phyloP scores from a whole-genome alignment of 2,113 vertebrate genomes.

The Junco hyemalis region DNA sequence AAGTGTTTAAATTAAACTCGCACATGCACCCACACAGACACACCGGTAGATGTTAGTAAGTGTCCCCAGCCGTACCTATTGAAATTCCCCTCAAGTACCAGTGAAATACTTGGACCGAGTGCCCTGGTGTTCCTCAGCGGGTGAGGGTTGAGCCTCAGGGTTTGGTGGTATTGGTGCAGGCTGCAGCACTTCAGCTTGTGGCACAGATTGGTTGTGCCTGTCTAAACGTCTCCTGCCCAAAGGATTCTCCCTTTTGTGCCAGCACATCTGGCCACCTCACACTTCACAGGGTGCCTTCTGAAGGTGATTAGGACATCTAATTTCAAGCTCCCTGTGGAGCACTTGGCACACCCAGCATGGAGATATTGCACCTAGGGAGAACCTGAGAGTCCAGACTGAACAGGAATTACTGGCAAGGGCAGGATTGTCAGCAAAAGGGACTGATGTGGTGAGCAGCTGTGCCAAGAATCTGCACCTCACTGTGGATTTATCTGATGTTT shows the following conservation, averaged over 20 bases:
- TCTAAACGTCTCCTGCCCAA: neutral
- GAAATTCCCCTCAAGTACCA: neutral
- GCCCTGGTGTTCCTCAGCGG: neutral
- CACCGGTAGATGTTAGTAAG: neutral
- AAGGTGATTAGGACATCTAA: conserved; percentile 67
- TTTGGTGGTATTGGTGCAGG: rapidly evolving
- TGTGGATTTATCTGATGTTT: neutral
- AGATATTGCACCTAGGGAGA: conserved; percentile 80
- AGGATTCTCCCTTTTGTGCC: neutral
- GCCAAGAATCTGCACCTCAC: neutral
- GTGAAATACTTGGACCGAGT: neutral
- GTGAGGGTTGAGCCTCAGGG: neutral
- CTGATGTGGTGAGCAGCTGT: rapidly evolving
- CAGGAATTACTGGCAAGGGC: neutral
- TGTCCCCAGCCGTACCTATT: neutral
- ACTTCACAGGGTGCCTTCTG: conserved; percentile 69
- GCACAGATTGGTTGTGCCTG: neutral
- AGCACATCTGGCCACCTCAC: conserved; percentile 45
- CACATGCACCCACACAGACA: neutral
- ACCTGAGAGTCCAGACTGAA: neutral
- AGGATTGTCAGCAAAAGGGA: neutral
- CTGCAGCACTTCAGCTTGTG: neutral
- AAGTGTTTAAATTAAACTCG: neutral
- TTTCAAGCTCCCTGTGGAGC: conserved; percentile 77
- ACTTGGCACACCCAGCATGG: conserved; percentile 83